These are phyloP conservation scores for Acestrorhynchus altus DNA, from an alignment of 2,797 vertebrate genomes.

Conservation along the genomic window DNA sequence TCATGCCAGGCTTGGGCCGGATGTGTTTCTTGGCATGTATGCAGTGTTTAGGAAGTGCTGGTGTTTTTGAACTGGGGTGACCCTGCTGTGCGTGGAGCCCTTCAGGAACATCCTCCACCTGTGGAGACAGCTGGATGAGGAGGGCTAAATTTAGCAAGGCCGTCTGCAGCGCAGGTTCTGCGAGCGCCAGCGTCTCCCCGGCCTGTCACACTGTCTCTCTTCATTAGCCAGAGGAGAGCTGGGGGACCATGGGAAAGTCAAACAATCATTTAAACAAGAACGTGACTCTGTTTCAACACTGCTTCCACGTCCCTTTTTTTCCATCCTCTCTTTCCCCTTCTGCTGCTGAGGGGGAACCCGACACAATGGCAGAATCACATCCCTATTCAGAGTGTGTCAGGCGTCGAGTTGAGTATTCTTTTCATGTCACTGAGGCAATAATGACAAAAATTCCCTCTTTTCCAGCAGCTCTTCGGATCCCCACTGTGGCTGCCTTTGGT, in stretches of 20 bases:
- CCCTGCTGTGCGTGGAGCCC: constrained; percentile 12
- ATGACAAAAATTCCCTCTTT: constrained; percentile 57
- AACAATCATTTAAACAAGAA: constrained; percentile 58
- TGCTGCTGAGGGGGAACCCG: constrained; percentile 40
- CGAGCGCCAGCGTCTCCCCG: constrained; percentile 42
- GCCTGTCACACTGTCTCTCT: constrained; percentile 61
- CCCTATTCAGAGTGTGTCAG: constrained; percentile 56
- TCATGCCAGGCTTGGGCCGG: not conserved
- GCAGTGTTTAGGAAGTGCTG: constrained; percentile 5
- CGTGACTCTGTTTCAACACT: constrained; percentile 48
- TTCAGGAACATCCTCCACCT: constrained; percentile 50
- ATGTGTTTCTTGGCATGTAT: constrained; percentile 23
- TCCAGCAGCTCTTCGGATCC: constrained; percentile 36
- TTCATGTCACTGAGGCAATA: constrained; percentile 56
- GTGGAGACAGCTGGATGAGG: constrained; percentile 54
- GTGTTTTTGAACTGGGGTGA: constrained; percentile 27
- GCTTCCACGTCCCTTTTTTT: constrained; percentile 8
- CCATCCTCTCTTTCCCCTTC: not conserved
- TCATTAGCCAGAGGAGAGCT: constrained; percentile 55
- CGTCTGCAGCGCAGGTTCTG: constrained; percentile 39
- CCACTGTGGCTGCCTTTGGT: constrained; percentile 42
- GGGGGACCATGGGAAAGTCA: constrained; percentile 61
- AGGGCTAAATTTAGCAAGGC: constrained; percentile 56
- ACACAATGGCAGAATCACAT: constrained; percentile 50
- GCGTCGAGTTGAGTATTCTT: constrained; percentile 58